Percentiles rank a stretch among this genome's conserved stretches.
Evolutionary conservation across 2,888 invertebrate genomes (phyloP).

Genomic region (Brachynemurus nebulosus): DNA sequence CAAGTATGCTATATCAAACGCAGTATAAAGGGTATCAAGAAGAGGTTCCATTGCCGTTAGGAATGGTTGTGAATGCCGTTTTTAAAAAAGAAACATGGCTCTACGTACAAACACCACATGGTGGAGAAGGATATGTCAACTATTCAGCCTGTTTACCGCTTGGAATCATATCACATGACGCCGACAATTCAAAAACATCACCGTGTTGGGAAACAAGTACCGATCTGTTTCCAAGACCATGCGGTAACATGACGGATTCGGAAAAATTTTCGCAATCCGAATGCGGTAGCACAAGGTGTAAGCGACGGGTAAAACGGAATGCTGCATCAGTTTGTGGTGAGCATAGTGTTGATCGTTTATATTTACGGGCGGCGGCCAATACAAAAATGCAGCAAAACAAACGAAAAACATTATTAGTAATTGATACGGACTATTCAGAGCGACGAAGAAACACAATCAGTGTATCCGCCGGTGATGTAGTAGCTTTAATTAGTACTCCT

Average conservation of each 20-base stretch:
- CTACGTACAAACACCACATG: slow-evolving; percentile 74
- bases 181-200: slow-evolving; percentile 40
- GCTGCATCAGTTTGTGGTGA: slow-evolving; percentile 43
- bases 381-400: slow-evolving; percentile 32
- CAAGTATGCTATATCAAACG: slow-evolving; percentile 60
- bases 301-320: slow-evolving; percentile 22
- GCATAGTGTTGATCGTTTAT: slow-evolving; percentile 56
- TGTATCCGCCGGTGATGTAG: slow-evolving; percentile 61
- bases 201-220: slow-evolving; percentile 74
- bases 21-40: slow-evolving; percentile 51
- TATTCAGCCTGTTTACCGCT: slow-evolving; percentile 65
- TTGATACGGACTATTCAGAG: slow-evolving; percentile 50
- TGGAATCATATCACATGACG: slow-evolving; percentile 39
- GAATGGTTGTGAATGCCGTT: slow-evolving; percentile 75
- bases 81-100: slow-evolving; percentile 77
- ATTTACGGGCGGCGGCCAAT: slow-evolving; percentile 45
- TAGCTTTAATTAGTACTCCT: slow-evolving; percentile 46
- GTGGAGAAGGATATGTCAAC: slow-evolving; percentile 68
- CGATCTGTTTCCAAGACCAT: slow-evolving; percentile 66
- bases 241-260: slow-evolving; percentile 68
- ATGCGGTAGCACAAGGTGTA: slow-evolving; percentile 41
- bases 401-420: slow-evolving; percentile 55
- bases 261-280: slow-evolving; percentile 60
- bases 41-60: slow-evolving; percentile 57
- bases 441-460: slow-evolving; percentile 43